Evolutionary conservation across 2,113 vertebrate species (phyloP).

Genomic region (Piaya cayana): DNA sequence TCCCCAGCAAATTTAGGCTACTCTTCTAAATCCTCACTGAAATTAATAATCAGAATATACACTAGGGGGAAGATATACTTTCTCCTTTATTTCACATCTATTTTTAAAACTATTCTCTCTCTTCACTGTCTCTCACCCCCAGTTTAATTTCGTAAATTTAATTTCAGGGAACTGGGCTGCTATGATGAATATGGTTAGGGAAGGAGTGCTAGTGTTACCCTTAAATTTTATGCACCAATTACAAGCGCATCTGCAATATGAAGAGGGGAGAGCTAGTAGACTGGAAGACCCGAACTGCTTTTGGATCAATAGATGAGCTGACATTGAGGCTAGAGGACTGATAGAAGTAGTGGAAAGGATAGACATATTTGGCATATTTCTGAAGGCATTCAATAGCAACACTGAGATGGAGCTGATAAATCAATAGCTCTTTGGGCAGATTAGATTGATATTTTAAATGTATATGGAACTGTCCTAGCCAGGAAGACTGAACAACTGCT

Average conservation of each 20-base stretch:
- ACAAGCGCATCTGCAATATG: not conserved
- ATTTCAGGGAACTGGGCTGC: not conserved
- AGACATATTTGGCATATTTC: constrained; percentile 57
- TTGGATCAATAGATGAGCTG: constrained; percentile 67
- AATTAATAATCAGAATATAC: not conserved
- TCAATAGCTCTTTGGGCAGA: constrained; percentile 60
- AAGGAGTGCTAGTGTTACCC: not conserved
- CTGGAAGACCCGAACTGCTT: constrained; percentile 55
- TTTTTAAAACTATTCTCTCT: not conserved
- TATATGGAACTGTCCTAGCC: constrained; percentile 28
- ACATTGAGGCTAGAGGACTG: constrained; percentile 50
- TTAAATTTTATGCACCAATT: constrained; percentile 16
- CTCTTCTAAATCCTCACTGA: not conserved
- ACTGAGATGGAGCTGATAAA: constrained; percentile 51
- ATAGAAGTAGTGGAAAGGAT: constrained; percentile 38
- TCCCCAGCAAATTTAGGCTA: not conserved
- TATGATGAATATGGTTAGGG: not conserved
- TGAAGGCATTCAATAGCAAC: constrained; percentile 56
- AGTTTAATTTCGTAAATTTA: not conserved
- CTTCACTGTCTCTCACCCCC: not conserved
- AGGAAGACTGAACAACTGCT: constrained; percentile 7
- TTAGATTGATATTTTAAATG: constrained; percentile 69
- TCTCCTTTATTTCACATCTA: not conserved
- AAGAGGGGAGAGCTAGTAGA: constrained; percentile 22
- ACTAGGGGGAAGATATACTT: not conserved